A percentile compares a stretch with the other conserved stretches of the same genome.
These are phyloP conservation scores for Chloropsis hardwickii DNA, from an alignment of 2,113 vertebrate species.

Conservation along the genomic window DNA sequence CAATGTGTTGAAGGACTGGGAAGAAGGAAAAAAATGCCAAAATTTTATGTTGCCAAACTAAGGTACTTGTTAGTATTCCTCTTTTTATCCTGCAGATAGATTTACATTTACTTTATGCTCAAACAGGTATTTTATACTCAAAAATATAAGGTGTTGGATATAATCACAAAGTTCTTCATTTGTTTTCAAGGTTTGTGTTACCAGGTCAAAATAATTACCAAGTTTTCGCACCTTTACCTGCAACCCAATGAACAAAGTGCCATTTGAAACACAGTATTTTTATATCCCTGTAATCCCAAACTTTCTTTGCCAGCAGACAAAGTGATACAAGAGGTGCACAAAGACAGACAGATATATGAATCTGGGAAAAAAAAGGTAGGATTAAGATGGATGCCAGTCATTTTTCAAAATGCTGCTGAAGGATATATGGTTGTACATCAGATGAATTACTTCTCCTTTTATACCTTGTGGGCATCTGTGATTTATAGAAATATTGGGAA, in stretches of 20 bases:
- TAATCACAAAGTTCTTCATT: neutral
- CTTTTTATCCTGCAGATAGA: neutral
- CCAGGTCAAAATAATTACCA: neutral
- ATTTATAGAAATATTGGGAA: neutral
- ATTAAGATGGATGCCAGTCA: neutral
- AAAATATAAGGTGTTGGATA: fast-evolving
- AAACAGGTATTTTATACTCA: neutral
- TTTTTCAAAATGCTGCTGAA: neutral
- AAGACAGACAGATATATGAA: neutral
- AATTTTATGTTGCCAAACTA: neutral
- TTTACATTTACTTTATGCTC: neutral
- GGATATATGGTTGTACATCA: neutral
- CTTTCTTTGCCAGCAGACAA: neutral
- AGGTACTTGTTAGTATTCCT: neutral
- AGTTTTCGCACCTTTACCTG: neutral
- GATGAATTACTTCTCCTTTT: neutral
- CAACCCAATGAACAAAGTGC: neutral
- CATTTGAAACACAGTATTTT: neutral
- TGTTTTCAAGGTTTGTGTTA: neutral
- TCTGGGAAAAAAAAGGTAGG: fast-evolving
- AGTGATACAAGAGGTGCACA: neutral
- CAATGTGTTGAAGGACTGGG: constrained; percentile 95
- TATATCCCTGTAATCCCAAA: neutral
- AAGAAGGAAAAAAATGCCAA: neutral
- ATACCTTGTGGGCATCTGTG: neutral